Percentiles rank a stretch among this genome's conserved stretches.
Evolutionary conservation across 2,797 vertebrate genomes (phyloP).

Genomic region (Myotis pilosus): DNA sequence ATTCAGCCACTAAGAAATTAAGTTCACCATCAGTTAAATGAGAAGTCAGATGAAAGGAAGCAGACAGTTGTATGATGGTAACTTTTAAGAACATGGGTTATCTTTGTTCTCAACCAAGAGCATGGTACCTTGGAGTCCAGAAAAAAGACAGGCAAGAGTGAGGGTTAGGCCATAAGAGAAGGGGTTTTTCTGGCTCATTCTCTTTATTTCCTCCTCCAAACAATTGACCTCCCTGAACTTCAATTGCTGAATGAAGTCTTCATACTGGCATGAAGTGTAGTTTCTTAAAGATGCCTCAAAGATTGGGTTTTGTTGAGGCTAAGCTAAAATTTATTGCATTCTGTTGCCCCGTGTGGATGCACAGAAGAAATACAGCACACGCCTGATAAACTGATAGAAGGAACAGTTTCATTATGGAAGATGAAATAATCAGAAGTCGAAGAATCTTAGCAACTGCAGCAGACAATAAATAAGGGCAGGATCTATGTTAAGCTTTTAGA

Average conservation of each 20-base stretch:
- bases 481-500: background rate
- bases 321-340: background rate
- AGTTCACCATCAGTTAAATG: background rate
- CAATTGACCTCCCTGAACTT: background rate
- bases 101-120: slow-evolving; percentile 28
- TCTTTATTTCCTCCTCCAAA: background rate
- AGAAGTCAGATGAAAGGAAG: slow-evolving; percentile 3
- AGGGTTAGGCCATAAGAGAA: background rate
- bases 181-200: background rate
- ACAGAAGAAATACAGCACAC: background rate
- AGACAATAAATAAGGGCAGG: background rate
- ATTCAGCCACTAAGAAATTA: slow-evolving; percentile 18
- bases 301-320: background rate
- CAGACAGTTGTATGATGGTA: background rate
- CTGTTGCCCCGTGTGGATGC: slow-evolving; percentile 3
- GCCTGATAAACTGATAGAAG: background rate
- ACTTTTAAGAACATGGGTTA: background rate
- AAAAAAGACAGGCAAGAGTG: background rate
- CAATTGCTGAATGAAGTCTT: background rate
- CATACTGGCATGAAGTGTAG: background rate
- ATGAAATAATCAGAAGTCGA: background rate
- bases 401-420: background rate
- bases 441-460: background rate
- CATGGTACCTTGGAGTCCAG: background rate
- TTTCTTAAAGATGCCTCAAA: background rate